A percentile compares a stretch with the other conserved stretches of the same genome.
phyloP scores from a whole-genome alignment of 1,140 invertebrate species.

The Drosophila malerkotliana region DNA sequence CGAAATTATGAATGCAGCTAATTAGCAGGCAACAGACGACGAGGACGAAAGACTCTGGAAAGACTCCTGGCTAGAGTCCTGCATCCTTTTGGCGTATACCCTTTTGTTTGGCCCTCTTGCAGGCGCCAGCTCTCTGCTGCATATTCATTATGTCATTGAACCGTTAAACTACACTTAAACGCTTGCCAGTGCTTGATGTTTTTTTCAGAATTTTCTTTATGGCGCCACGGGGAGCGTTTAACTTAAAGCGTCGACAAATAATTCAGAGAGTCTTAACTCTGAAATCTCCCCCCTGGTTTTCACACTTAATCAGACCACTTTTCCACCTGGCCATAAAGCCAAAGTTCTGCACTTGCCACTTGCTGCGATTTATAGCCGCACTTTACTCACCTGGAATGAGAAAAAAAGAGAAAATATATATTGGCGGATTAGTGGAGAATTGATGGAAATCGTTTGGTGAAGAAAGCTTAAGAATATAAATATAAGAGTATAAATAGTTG shows the following conservation, averaged over 20 bases:
- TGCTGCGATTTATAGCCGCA: conserved; percentile 70
- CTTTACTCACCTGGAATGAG: conserved; percentile 66
- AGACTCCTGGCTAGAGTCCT: conserved; percentile 8
- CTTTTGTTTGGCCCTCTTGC: conserved; percentile 16
- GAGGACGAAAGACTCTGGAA: not conserved
- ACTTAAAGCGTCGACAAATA: conserved; percentile 79
- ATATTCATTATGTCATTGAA: conserved; percentile 83
- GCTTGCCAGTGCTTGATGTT: conserved; percentile 43
- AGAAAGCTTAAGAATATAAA: not conserved
- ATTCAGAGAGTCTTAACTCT: conserved; percentile 31
- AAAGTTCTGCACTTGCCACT: conserved; percentile 63
- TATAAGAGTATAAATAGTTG: not conserved
- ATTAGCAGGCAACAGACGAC: conserved; percentile 54
- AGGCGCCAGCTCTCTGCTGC: conserved; percentile 27
- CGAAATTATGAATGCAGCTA: conserved; percentile 82
- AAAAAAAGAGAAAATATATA: conserved; percentile 35
- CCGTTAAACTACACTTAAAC: conserved; percentile 78
- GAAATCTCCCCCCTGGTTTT: conserved; percentile 4
- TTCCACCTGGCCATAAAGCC: conserved; percentile 32
- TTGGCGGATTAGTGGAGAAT: conserved; percentile 33
- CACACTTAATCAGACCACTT: conserved; percentile 8
- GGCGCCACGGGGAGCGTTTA: conserved; percentile 73
- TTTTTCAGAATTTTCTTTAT: conserved; percentile 49
- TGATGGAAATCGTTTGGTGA: conserved; percentile 20
- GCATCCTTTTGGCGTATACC: conserved; percentile 4